Conservation (phyloP, 1,140 invertebrate species). For the Scylla paramamosain region DNA sequence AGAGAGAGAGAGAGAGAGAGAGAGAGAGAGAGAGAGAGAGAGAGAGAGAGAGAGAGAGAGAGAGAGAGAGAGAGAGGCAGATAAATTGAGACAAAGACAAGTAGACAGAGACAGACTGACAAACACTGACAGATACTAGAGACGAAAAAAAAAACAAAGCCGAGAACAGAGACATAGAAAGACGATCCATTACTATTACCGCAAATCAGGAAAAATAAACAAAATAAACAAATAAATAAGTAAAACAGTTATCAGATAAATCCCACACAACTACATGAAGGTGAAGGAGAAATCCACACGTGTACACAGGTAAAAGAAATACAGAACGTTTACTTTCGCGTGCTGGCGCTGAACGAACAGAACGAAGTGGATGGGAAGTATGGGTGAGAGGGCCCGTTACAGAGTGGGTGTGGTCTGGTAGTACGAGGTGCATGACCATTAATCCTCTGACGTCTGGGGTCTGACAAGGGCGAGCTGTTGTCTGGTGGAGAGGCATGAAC, state of each 20-base stretch:
- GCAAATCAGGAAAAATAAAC: too few relatives aligned
- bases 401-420: not conserved
- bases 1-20: conserved; percentile 27
- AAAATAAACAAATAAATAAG: not conserved
- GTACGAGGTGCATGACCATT: not conserved
- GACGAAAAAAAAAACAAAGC: too few relatives aligned
- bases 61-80: conserved; percentile 33
- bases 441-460: not conserved
- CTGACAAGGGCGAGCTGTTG: not conserved
- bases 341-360: not conserved
- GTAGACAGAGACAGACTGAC: not conserved
- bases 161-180: too few relatives aligned
- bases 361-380: not conserved
- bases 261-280: too few relatives aligned
- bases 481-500: too few relatives aligned
- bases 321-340: not conserved
- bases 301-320: not conserved
- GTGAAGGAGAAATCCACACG: not conserved
- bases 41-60: conserved; percentile 36
- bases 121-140: too few relatives aligned
- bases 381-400: not conserved
- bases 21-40: not conserved
- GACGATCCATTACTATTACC: too few relatives aligned
- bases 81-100: not conserved
- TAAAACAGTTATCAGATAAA: not conserved